Conservation (phyloP, 2,797 vertebrate species). For the Holocentrus rufus region DNA sequence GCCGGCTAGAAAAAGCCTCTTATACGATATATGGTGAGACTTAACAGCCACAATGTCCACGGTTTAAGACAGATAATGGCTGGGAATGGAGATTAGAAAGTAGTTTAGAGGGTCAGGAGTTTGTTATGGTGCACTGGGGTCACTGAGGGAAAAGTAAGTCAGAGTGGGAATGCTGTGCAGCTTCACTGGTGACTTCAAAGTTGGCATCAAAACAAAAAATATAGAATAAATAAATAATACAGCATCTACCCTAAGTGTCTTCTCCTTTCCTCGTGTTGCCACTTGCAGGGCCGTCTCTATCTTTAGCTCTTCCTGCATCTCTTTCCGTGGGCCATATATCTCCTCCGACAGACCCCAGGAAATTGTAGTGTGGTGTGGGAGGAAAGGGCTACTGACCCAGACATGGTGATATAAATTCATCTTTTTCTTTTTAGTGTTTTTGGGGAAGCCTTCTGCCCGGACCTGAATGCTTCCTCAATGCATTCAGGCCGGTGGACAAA, state of each 20-base stretch:
- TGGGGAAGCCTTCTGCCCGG: conserved; percentile 45
- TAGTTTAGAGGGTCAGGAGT: conserved; percentile 71
- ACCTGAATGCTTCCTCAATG: conserved; percentile 34
- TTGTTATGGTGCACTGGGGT: conserved; percentile 39
- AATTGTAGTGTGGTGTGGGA: conserved; percentile 64
- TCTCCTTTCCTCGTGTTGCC: no score
- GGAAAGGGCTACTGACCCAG: conserved; percentile 59
- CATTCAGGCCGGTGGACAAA: conserved; percentile 49
- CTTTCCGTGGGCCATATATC: conserved; percentile 66
- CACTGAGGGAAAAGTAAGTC: conserved; percentile 11
- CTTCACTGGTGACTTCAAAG: no score
- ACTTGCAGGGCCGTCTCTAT: neutral
- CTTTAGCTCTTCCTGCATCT: conserved; percentile 47
- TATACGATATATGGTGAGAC: conserved; percentile 59
- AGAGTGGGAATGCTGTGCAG: neutral
- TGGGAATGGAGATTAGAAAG: conserved; percentile 65
- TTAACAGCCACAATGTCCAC: conserved; percentile 47
- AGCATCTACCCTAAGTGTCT: no score
- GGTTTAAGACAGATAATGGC: conserved; percentile 53
- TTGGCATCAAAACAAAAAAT: no score
- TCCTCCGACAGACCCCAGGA: conserved; percentile 68
- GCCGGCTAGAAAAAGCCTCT: conserved; percentile 69
- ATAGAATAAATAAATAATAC: no score
- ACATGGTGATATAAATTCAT: conserved; percentile 67
- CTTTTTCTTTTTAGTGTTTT: conserved; percentile 46